phyloP scores from a whole-genome alignment of 30 jellyfish, hydroid and myxozoan species.

The Aurelia coerulea region DNA sequence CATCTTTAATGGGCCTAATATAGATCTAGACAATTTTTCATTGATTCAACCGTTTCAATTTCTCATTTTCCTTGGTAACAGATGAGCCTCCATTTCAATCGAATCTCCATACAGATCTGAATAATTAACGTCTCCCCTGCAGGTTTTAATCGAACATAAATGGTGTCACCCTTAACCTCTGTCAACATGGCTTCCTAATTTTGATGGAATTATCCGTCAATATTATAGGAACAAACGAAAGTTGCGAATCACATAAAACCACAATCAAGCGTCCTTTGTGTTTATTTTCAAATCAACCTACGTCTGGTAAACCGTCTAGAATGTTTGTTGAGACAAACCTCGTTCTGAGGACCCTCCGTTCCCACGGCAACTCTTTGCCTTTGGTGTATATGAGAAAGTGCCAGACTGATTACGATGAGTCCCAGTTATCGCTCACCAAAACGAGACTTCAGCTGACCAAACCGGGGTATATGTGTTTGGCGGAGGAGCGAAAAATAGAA shows the following conservation, averaged over 20 bases:
- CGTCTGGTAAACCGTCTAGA: no score
- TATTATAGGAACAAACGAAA: background rate
- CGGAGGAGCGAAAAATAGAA: no score
- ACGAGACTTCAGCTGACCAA: no score
- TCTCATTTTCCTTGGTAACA: background rate
- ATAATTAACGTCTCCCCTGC: constrained; percentile 2
- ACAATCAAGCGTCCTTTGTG: constrained; percentile 13
- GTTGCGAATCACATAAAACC: background rate
- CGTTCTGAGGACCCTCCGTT: no score
- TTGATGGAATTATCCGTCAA: background rate
- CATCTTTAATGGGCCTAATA: no score
- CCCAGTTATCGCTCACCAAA: no score
- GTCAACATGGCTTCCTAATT: background rate
- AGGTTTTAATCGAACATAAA: no score
- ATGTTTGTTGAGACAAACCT: no score
- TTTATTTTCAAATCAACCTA: background rate
- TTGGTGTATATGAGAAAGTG: no score
- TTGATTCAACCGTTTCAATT: background rate
- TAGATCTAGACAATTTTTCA: background rate
- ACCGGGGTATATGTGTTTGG: no score
- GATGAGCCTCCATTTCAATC: background rate
- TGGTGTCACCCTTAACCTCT: background rate
- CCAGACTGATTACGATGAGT: no score
- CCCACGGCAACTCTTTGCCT: no score
- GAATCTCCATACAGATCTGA: constrained; percentile 7